These are phyloP conservation scores for Pyrocoelia pectoralis DNA, from an alignment of 2,888 invertebrate species.

Conservation along the genomic window DNA sequence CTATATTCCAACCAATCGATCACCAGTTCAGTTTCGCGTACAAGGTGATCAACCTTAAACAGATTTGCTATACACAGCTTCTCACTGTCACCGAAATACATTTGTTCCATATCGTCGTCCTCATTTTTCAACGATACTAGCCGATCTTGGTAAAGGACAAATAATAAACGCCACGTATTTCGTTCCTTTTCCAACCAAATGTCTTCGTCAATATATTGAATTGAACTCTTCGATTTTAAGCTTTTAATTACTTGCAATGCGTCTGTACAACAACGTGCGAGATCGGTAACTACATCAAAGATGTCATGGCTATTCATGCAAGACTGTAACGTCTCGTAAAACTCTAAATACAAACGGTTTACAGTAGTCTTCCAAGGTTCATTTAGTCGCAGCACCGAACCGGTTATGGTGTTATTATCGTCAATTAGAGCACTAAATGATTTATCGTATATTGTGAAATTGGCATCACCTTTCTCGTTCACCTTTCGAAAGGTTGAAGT, in stretches of 20 bases:
- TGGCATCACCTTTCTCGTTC: slow-evolving; percentile 25
- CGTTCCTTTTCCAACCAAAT: slow-evolving; percentile 80
- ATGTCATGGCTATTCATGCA: slow-evolving; percentile 52
- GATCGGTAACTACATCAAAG: slow-evolving; percentile 53
- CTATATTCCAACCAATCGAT: slow-evolving; percentile 93
- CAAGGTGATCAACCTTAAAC: slow-evolving; percentile 65
- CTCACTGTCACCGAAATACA: slow-evolving; percentile 64
- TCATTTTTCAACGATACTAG: slow-evolving; percentile 59
- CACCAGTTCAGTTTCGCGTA: slow-evolving; percentile 79
- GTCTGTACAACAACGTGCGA: slow-evolving; percentile 57
- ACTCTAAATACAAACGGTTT: slow-evolving; percentile 55
- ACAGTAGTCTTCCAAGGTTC: slow-evolving; percentile 54
- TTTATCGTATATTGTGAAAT: slow-evolving; percentile 26
- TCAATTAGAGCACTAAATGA: slow-evolving; percentile 35
- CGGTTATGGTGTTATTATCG: slow-evolving; percentile 48
- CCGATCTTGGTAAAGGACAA: slow-evolving; percentile 84
- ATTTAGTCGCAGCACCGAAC: slow-evolving; percentile 49
- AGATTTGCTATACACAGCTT: slow-evolving; percentile 66
- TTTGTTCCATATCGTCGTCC: slow-evolving; percentile 46
- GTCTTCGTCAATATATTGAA: slow-evolving; percentile 47
- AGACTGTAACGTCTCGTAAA: slow-evolving; percentile 56
- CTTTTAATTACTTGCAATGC: slow-evolving; percentile 53
- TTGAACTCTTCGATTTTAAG: slow-evolving; percentile 53
- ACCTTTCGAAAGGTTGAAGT: slow-evolving; percentile 45
- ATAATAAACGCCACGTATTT: slow-evolving; percentile 87